Evolutionary conservation across 2,797 vertebrate genomes (phyloP), one percentile per base, ranked within the genome.

Genomic region (Helostoma temminkii): DNA sequence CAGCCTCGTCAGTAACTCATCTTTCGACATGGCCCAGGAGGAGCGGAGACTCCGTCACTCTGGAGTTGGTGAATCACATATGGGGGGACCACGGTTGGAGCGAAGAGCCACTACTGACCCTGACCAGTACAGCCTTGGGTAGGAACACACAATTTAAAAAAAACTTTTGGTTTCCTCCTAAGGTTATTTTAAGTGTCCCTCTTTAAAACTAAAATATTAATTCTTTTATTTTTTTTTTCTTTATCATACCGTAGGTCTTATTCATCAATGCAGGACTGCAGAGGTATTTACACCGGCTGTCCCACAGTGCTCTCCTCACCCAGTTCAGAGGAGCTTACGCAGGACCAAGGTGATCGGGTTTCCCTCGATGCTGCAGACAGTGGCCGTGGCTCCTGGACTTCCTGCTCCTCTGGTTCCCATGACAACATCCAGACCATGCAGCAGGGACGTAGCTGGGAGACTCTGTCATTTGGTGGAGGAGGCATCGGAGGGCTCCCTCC

Each of bases 401-500:
- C 98, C 18, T 99, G 98, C 81, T 99, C 98, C 0, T 99, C 97
- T 0, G 98, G 97, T 14, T 99, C 98, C 56, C 98, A 99, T 0
- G 98, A 99, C 78, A 99, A 98, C 87, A 99, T 99, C 82, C 98
- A 99, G 92, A 98, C 96, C 55, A 98, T 99, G 83, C 98, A 96
- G 90, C 98, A 99, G 91, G 97, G 98, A 53, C 95, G 97, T 15
- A 97, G 96, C 92, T 99, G 98, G 98, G 98, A 99, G 83, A 96
- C 96, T 0, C 91, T 98, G 59, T 94, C 95, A 0, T 96, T 97
- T 2, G 96, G 89, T 0, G 95, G 94, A 50, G 93, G 95, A 36
- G 93, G 95, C 74, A 85, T 95, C 0, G 79, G 81, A 15, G 81
- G 87, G 8, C 83, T 88, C 15, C 88, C 89, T 2, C 85, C 79